Base-by-base conservation (phyloP, 2,888 invertebrate genomes). In the Eurois occulta region DNA sequence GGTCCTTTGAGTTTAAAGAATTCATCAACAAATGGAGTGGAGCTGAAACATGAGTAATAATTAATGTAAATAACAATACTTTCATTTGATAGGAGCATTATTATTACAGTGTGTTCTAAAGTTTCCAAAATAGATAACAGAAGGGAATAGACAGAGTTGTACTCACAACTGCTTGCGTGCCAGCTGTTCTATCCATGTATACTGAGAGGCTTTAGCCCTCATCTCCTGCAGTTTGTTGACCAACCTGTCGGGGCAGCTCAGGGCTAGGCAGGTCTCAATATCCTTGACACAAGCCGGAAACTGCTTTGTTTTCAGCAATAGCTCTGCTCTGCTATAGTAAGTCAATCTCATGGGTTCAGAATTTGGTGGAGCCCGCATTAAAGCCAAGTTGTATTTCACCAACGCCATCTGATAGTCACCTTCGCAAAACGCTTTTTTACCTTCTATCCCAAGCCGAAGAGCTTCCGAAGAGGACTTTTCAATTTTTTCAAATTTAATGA, bases 271-370 rank as follows among this genome's bases (percentile, higher is more conserved):
- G 24, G 41, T 81, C 4, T 81, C 67, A 21, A 81, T 64, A 64
- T 81, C 72, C 35, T 77, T 81, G 11, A 81, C 11, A 72, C 81
- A 83, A 64, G 71, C 68, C 7, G 7, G 8, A 21, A 55, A 81
- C 41, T 60, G 48, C 16, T n/a, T 65, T 13, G 32, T 58, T 43
- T 52, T 38, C 7, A 83, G n/a, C 8, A 64, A 46, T 13, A 81
- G 6, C n/a, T 77, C 78, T 16, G 81, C 81, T 69, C 81, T 65
- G 38, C 64, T 32, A 24, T 60, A 83, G 76, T 81, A 81, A 21
- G 72, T n/a, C n/a, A 77, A 21, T 46, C 58, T 71, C 81, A 81
- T 81, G 8, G 55, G 43, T 65, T 81, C 81, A n/a, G 83, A 83
- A n/a, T 77, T 65, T 2, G 2, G 11, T 11, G 81, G 78, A 18